Evolutionary conservation across 2,888 invertebrate species (phyloP).

Genomic region (Noctuana brunneofusca): DNA sequence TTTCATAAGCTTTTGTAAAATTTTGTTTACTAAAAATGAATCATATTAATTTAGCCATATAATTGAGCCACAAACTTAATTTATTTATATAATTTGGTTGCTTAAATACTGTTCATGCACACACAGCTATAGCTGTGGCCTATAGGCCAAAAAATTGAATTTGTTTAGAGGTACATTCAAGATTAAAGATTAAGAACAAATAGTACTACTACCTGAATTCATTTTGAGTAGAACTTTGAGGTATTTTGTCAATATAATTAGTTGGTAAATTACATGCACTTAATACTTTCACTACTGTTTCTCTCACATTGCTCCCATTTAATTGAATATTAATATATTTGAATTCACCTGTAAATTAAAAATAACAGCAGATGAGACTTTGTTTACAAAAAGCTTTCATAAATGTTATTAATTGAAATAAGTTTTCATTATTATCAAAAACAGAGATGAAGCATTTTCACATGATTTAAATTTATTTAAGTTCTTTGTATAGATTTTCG

Average conservation of each 20-base stretch:
- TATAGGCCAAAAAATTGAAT: too few species aligned
- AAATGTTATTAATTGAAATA: neutral
- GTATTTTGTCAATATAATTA: slow-evolving; percentile 91
- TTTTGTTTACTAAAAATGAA: slow-evolving; percentile 51
- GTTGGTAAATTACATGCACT: slow-evolving; percentile 92
- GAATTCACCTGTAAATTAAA: slow-evolving; percentile 83
- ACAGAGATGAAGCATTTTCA: neutral
- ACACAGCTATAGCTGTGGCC: too few species aligned
- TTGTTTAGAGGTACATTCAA: too few species aligned
- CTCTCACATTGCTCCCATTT: slow-evolving; percentile 86
- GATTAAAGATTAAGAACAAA: neutral
- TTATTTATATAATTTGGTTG: too few species aligned
- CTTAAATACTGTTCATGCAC: too few species aligned
- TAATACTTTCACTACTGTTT: slow-evolving; percentile 89
- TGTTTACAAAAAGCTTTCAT: neutral
- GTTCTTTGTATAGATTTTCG: too few species aligned
- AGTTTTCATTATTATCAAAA: neutral
- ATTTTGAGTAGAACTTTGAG: slow-evolving; percentile 55
- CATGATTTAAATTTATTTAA: neutral
- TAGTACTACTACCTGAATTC: slow-evolving; percentile 51
- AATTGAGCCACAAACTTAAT: too few species aligned
- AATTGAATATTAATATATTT: slow-evolving; percentile 89
- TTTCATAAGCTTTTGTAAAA: slow-evolving; percentile 61
- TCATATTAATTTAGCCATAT: neutral
- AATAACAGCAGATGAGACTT: neutral